Conservation (phyloP, 2,113 vertebrate species). For the Chloroceryle aenea region DNA sequence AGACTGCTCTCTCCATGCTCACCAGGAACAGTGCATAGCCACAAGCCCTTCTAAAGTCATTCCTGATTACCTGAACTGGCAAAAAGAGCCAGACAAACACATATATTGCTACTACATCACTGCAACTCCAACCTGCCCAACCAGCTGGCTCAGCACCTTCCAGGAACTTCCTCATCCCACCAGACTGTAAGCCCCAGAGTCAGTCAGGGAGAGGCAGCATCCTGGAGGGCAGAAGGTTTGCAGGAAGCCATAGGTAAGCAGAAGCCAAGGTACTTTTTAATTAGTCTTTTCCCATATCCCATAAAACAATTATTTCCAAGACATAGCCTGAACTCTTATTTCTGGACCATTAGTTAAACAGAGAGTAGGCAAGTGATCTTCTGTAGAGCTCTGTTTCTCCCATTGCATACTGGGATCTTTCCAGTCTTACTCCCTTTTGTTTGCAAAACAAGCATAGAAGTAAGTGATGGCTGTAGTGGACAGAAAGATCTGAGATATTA, state of each 20-base stretch:
- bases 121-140: neutral
- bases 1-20: neutral
- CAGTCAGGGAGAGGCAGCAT: neutral
- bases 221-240: neutral
- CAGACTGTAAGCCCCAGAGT: neutral
- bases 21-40: neutral
- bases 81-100: neutral
- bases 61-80: fast-evolving
- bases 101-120: neutral
- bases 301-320: neutral
- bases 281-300: neutral
- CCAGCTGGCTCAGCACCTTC: neutral
- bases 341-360: neutral
- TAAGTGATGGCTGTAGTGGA: neutral
- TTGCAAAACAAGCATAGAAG: neutral
- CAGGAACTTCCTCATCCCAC: neutral
- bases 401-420: neutral
- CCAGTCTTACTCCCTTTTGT: neutral
- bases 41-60: neutral
- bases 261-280: neutral
- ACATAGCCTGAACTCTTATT: neutral
- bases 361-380: neutral
- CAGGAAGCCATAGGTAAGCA: neutral
- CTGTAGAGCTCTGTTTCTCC: neutral
- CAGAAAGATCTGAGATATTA: neutral